Evolutionary conservation across 2,113 vertebrate species (phyloP), one percentile per base, ranked within the genome.

Genomic region (Petrocephalus microphthalmus): DNA sequence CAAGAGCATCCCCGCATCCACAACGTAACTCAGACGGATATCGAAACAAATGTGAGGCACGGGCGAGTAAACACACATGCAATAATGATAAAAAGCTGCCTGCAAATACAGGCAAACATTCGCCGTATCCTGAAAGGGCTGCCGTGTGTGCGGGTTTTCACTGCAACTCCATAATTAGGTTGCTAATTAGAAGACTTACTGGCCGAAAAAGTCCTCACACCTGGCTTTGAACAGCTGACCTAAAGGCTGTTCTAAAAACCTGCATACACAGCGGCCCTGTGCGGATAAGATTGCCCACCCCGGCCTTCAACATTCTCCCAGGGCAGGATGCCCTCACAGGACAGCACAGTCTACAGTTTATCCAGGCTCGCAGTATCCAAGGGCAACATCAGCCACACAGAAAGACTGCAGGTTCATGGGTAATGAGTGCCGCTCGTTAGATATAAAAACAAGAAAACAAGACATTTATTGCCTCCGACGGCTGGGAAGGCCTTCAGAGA

Each of bases 381-480:
- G 67, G 67, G 67, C 25, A 56, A 81, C 51, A 82, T 45, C 49
- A 88, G 87, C 33, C 25, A 19, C 49, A 81, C 67, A 42, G 33
- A 78, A 67, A 17, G 47, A 87, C 45, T 71, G 42, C 60, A 45
- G 19, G 51, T 10, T 87, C n/a, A 25, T 87, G 49, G 42, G 64
- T 29, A 88, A 78, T 64, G 49, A 88, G 25, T 42, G 11, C 13
- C 56, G 51, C 51, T 54, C 7, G 25, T 33, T 88, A 67, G 78
- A 49, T 71, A n/a, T 87, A 49, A 84, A 89, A 87, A 53, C 56
- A 84, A 54, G 29, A 89, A 54, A 87, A 85, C 67, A 89, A 86
- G 33, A 81, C 47, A 56, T 52, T 83, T 71, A 22, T 25, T 22
- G 56, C 22, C 54, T 88, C 45, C 13, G 8, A 54, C 5, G 49